A percentile compares a stretch with the other conserved stretches of the same genome.
phyloP scores from a whole-genome alignment of 2,113 vertebrate genomes.

The Macquaria australasica region DNA sequence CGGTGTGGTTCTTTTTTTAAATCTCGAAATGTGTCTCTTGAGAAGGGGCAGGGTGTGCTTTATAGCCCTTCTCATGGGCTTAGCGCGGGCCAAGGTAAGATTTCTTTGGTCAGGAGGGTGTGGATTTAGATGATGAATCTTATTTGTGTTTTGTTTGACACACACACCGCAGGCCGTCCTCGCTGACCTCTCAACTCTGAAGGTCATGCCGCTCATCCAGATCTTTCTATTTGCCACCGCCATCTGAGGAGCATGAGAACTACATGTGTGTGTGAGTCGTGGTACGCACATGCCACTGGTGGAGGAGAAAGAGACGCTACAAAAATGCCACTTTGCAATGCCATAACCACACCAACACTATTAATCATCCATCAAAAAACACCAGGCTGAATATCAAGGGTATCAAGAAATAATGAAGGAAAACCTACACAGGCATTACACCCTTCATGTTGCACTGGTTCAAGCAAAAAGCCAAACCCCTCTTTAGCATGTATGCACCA shows the following conservation, averaged over 20 bases:
- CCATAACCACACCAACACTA: conserved; percentile 33
- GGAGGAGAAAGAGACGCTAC: conserved; percentile 10
- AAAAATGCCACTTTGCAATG: conserved; percentile 23
- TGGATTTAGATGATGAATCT: conserved; percentile 3
- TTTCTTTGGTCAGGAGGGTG: not conserved
- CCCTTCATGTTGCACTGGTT: conserved; percentile 12
- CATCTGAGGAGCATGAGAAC: conserved; percentile 82
- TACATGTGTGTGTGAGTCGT: not conserved
- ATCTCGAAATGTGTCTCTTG: conserved; percentile 21
- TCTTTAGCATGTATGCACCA: conserved; percentile 33
- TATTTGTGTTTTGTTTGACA: conserved; percentile 49
- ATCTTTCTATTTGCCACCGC: conserved; percentile 95
- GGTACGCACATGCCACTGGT: conserved; percentile 1
- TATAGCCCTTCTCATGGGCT: not conserved
- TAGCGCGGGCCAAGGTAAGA: conserved; percentile 5
- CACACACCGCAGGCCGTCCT: conserved; percentile 92
- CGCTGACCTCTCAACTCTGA: conserved; percentile 97
- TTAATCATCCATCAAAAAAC: not conserved
- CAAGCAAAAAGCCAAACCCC: conserved; percentile 25
- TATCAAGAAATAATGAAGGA: not conserved
- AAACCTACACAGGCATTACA: not conserved
- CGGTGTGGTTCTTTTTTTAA: conserved; percentile 28
- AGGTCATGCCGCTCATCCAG: conserved; percentile 99
- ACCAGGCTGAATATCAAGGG: not conserved
- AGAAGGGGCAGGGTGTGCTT: not conserved